A percentile compares a stretch with the other conserved stretches of the same genome.
Evolutionary conservation across 2,888 invertebrate genomes (phyloP).

Genomic region (Phytoseiulus persimilis): DNA sequence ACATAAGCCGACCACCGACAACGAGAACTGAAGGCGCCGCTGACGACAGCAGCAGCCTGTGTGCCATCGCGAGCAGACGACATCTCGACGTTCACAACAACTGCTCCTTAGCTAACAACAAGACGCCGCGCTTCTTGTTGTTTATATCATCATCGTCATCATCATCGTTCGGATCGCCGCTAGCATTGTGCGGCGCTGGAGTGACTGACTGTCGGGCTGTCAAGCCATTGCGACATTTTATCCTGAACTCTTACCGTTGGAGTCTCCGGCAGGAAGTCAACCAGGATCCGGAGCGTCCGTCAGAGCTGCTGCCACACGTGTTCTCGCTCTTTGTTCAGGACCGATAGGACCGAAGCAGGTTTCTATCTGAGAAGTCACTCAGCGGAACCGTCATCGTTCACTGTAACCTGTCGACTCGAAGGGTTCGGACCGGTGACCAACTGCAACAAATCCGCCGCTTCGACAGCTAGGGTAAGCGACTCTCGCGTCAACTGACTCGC

Average conservation of each 20-base stretch:
- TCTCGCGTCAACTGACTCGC: not conserved
- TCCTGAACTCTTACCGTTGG: too few relatives aligned
- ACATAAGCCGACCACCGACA: constrained; percentile 5
- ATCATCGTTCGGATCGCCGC: not conserved
- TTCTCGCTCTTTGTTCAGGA: not conserved
- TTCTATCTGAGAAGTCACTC: not conserved
- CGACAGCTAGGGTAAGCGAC: not conserved
- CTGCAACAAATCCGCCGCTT: too few relatives aligned
- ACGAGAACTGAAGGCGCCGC: not conserved
- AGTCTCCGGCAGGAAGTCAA: too few relatives aligned
- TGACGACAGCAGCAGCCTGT: not conserved
- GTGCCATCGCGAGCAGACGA: not conserved
- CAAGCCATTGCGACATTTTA: too few relatives aligned
- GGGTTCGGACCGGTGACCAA: too few relatives aligned
- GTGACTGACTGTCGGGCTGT: not conserved
- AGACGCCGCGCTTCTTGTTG: not conserved
- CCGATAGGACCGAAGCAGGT: not conserved
- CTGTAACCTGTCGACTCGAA: not conserved
- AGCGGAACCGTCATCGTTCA: too few relatives aligned
- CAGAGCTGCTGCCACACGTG: not conserved
- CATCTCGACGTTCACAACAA: not conserved
- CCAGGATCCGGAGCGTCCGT: not conserved
- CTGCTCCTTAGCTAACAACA: not conserved
- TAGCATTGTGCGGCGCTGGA: not conserved
- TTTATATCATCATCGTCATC: not conserved